Conservation (phyloP, 2,888 invertebrate genomes). For the Watsonalla cultraria region DNA sequence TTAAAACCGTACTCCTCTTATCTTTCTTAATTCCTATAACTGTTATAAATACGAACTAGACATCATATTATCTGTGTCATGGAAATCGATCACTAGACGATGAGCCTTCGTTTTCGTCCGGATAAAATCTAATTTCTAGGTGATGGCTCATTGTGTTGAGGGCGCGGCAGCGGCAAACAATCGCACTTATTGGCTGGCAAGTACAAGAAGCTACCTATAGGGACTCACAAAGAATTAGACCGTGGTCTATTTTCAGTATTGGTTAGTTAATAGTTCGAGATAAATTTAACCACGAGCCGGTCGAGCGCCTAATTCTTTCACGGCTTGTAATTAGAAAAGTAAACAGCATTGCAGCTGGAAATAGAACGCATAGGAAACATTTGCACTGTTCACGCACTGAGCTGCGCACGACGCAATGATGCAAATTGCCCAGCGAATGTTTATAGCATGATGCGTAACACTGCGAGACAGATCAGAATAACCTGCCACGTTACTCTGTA, state of each 20-base stretch:
- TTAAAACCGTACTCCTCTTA: too few species aligned
- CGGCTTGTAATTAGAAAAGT: conserved; percentile 60
- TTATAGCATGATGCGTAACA: not conserved
- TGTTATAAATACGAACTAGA: too few species aligned
- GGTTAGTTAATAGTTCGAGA: conserved; percentile 62
- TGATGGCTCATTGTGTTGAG: too few species aligned
- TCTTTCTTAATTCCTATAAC: too few species aligned
- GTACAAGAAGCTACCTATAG: conserved; percentile 6
- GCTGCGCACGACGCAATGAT: not conserved
- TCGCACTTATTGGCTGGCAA: not conserved
- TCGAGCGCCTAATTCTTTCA: conserved; percentile 55
- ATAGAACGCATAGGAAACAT: conserved; percentile 42
- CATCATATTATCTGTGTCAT: too few species aligned
- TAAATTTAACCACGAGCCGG: conserved; percentile 62
- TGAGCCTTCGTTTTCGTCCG: too few species aligned
- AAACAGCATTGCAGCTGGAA: conserved; percentile 48
- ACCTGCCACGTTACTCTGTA: too few species aligned
- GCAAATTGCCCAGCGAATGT: not conserved
- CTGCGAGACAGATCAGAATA: not conserved
- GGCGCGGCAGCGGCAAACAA: too few species aligned
- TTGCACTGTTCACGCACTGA: conserved; percentile 7
- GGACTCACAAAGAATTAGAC: conserved; percentile 37
- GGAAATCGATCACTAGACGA: too few species aligned
- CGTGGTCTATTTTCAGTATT: conserved; percentile 59
- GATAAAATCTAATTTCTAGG: too few species aligned